Percentiles rank a stretch among this genome's conserved stretches.
phyloP scores from a whole-genome alignment of 2,888 invertebrate species.

The Iselma pallidipennis region DNA sequence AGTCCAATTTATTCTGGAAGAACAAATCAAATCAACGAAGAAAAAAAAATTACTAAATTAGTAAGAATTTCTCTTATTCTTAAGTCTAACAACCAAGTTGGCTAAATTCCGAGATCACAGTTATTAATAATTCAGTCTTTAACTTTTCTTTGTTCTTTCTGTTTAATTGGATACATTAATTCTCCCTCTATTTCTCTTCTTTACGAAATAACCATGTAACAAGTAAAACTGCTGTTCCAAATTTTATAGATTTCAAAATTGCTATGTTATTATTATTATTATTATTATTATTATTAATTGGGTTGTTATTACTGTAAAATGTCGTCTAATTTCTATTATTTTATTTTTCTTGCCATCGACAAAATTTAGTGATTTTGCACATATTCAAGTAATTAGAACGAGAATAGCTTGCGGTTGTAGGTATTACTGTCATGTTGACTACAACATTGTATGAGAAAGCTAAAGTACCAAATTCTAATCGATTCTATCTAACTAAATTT shows the following conservation, averaged over 20 bases:
- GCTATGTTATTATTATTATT: too few relatives aligned
- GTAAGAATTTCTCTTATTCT: background rate
- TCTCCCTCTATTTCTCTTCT: background rate
- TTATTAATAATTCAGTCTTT: background rate
- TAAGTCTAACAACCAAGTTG: background rate
- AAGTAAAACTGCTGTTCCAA: too few relatives aligned
- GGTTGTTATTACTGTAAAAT: too few relatives aligned
- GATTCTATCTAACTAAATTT: constrained; percentile 2
- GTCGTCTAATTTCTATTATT: too few relatives aligned
- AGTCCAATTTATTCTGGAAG: too few relatives aligned
- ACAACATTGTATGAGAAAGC: background rate
- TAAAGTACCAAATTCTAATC: constrained; percentile 1
- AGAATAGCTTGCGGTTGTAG: background rate
- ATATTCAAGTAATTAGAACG: background rate
- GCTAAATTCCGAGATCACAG: background rate
- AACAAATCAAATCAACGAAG: background rate
- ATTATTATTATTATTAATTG: too few relatives aligned
- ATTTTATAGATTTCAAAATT: too few relatives aligned
- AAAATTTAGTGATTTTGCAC: background rate
- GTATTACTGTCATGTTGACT: background rate
- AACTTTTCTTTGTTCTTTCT: background rate
- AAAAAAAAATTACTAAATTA: background rate
- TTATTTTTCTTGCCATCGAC: background rate
- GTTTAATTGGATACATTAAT: background rate
- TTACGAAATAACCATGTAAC: too few relatives aligned